Evolutionary conservation across 2,113 vertebrate species (phyloP), one percentile per base, ranked within the genome.

Genomic region (Mugil cephalus): DNA sequence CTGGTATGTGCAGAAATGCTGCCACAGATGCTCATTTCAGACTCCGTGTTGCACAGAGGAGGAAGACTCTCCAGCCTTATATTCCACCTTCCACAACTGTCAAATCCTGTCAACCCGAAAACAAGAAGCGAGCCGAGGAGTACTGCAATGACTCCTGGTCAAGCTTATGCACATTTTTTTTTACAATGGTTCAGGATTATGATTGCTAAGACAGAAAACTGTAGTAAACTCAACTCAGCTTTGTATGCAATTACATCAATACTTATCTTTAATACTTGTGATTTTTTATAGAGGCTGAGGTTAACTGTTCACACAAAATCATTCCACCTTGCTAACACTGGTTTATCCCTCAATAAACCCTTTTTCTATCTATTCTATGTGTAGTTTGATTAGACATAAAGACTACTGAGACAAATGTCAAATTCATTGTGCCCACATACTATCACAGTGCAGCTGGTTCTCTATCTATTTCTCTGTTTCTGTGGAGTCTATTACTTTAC

Each of bases 111-210:
- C 52, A 91, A 10, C 48, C 82, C 5, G 85, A 85, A 4, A 94
- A 94, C 82, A 91, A 17, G 53, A 95, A 92, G 70, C 69, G 83
- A 30, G 96, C 95, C 17, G 74, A 94, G 74, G 94, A 97, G 8
- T 93, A 95, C 82, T 98, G 96, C 17, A 92, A 86, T 4, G 80
- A 92, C 39, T 40, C 92, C n/a, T 96, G 96, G 88, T 76, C 91
- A 4, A 93, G 93, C 19, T 5, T 97, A 0, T 98, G 97, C 88
- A 87, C 87, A 0, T 95, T 98, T 63, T 88, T 99, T 36, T 91
- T 98, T n/a, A 86, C 91, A 1, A 95, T 97, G 94, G 19, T 98
- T 38, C 94, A 96, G 71, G 91, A 91, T 69, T 92, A 92, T 7
- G 93, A 93, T 0, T 98, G 97, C 72, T 94, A 83, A 93, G 40